phyloP scores from a whole-genome alignment of 2,888 invertebrate genomes.

The Drosophila koepferae region DNA sequence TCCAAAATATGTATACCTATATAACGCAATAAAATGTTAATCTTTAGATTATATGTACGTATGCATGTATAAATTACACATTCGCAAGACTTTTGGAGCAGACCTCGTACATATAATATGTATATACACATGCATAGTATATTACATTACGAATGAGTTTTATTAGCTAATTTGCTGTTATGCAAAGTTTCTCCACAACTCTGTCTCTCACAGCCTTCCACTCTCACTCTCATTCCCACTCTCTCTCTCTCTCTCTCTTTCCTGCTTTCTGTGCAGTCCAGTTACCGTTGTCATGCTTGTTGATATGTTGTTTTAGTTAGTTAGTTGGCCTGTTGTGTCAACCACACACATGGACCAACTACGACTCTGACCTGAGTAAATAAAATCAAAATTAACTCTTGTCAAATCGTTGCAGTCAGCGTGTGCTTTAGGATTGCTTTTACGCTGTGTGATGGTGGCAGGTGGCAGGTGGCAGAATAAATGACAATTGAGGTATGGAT shows the following conservation, averaged over 20 bases:
- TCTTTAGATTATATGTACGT: too few relatives aligned
- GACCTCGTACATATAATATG: not conserved
- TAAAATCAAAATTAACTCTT: slow-evolving; percentile 53
- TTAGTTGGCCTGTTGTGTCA: slow-evolving; percentile 12
- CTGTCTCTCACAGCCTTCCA: not conserved
- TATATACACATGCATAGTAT: not conserved
- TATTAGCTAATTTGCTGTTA: slow-evolving; percentile 2
- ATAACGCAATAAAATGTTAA: too few relatives aligned
- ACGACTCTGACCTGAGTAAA: slow-evolving; percentile 20
- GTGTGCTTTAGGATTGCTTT: slow-evolving; percentile 27
- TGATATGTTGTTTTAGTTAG: slow-evolving; percentile 13
- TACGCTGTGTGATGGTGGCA: slow-evolving; percentile 21
- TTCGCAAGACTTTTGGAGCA: too few relatives aligned
- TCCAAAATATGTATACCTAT: too few relatives aligned
- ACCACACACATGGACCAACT: slow-evolving; percentile 17
- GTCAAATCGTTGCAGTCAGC: slow-evolving; percentile 17
- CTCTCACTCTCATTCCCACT: not conserved
- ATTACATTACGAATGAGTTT: not conserved
- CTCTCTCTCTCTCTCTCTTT: not conserved
- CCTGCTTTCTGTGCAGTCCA: not conserved
- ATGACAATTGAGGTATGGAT: not conserved
- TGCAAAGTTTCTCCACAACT: not conserved
- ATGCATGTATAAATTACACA: too few relatives aligned
- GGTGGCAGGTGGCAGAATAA: slow-evolving; percentile 29
- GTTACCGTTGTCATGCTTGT: slow-evolving; percentile 8